These are phyloP conservation scores for Biston betularia DNA, from an alignment of 2,888 invertebrate species.

Conservation along the genomic window DNA sequence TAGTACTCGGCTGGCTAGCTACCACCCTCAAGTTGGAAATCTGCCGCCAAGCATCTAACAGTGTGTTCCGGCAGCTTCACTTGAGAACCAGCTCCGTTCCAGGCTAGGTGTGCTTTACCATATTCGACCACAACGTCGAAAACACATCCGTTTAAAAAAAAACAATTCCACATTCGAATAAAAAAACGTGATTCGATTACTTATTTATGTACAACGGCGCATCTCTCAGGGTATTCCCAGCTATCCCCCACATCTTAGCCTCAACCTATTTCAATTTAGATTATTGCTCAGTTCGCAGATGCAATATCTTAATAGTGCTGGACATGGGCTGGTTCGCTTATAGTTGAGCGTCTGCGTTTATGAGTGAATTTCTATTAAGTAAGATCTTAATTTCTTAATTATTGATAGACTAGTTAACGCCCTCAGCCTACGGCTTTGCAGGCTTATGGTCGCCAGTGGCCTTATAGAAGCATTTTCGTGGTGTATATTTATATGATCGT, in stretches of 20 bases:
- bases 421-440: too few species aligned
- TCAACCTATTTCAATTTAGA: slow-evolving; percentile 81
- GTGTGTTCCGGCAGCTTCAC: too few species aligned
- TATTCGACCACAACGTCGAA: too few species aligned
- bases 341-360: slow-evolving; percentile 11
- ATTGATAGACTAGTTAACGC: background rate
- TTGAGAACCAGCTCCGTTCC: too few species aligned
- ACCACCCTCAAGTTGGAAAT: too few species aligned
- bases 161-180: background rate
- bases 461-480: too few species aligned
- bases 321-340: slow-evolving; percentile 33
- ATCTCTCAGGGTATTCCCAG: slow-evolving; percentile 53
- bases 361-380: background rate
- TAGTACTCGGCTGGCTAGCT: too few species aligned
- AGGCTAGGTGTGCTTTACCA: too few species aligned
- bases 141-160: too few species aligned
- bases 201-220: background rate
- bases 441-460: too few species aligned
- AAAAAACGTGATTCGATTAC: slow-evolving; percentile 3
- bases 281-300: slow-evolving; percentile 65
- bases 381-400: background rate
- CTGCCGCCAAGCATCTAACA: too few species aligned
- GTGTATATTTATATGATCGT: too few species aligned
- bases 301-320: slow-evolving; percentile 63
- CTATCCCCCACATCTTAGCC: slow-evolving; percentile 59